These are phyloP conservation scores for Nycticryphes semicollaris DNA, from an alignment of 2,113 vertebrate species.

Conservation along the genomic window DNA sequence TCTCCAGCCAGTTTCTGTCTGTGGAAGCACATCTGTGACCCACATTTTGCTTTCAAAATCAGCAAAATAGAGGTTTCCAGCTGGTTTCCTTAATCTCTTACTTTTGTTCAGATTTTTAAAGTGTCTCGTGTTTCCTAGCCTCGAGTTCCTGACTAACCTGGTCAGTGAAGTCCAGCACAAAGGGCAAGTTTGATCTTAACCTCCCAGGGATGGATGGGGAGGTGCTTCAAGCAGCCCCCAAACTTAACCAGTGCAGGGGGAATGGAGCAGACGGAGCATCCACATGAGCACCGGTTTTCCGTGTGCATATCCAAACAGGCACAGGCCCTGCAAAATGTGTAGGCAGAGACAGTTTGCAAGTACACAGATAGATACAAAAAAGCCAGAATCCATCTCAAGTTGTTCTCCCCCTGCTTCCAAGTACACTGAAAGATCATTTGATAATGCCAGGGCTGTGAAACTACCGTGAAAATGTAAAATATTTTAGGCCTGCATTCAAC, in stretches of 20 bases:
- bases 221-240: background rate
- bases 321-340: slow-evolving; percentile 8
- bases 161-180: background rate
- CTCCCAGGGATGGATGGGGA: background rate
- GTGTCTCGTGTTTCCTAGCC: background rate
- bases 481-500: slow-evolving; percentile 44
- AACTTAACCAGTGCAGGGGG: background rate
- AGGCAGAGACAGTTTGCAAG: slow-evolving; percentile 53
- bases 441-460: slow-evolving; percentile 50
- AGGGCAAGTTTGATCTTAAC: background rate
- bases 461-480: slow-evolving; percentile 46
- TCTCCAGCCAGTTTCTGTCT: slow-evolving; percentile 42
- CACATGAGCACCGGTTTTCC: background rate
- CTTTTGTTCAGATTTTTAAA: slow-evolving; percentile 46
- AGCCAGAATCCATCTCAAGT: slow-evolving; percentile 19
- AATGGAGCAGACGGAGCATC: background rate
- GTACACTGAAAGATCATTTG: slow-evolving; percentile 29
- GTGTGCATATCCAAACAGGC: background rate
- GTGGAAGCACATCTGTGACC: slow-evolving; percentile 56
- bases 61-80: slow-evolving; percentile 52
- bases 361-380: slow-evolving; percentile 25
- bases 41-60: slow-evolving; percentile 59
- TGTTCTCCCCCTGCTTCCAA: slow-evolving; percentile 43
- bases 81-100: slow-evolving; percentile 53
- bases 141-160: background rate